phyloP scores from a whole-genome alignment of 2,888 invertebrate species.

The Cyrtodaria siliqua region DNA sequence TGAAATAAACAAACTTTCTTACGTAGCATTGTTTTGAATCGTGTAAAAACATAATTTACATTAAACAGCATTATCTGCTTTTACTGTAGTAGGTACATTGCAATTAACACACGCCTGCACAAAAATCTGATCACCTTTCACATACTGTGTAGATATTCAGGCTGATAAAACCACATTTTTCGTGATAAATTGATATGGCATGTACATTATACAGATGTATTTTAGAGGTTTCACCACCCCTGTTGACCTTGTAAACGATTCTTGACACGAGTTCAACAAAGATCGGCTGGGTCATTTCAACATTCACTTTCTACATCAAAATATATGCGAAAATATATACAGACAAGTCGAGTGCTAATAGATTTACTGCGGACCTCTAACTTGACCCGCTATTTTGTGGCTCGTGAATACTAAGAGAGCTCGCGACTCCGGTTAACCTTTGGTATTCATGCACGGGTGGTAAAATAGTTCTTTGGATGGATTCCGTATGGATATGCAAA shows the following conservation, averaged over 20 bases:
- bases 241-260: slow-evolving; percentile 54
- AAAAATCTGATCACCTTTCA: too few species aligned
- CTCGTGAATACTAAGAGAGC: slow-evolving; percentile 45
- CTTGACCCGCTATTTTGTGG: slow-evolving; percentile 49
- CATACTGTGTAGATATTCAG: too few species aligned
- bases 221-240: slow-evolving; percentile 24
- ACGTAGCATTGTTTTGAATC: too few species aligned
- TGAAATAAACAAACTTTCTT: too few species aligned
- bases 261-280: slow-evolving; percentile 42
- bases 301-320: slow-evolving; percentile 47
- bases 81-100: too few species aligned
- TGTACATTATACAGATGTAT: slow-evolving; percentile 3
- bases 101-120: too few species aligned
- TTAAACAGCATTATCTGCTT: too few species aligned
- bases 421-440: slow-evolving; percentile 48
- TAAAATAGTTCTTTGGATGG: slow-evolving; percentile 20
- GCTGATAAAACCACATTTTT: too few species aligned
- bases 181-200: too few species aligned
- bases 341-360: slow-evolving; percentile 41
- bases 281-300: slow-evolving; percentile 62
- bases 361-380: slow-evolving; percentile 42
- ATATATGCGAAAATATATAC: slow-evolving; percentile 58
- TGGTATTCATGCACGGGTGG: slow-evolving; percentile 28
- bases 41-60: too few species aligned
- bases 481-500: slow-evolving; percentile 34